Evolutionary conservation across 2,888 invertebrate species (phyloP).

Genomic region (Limnephilus rhombicus): DNA sequence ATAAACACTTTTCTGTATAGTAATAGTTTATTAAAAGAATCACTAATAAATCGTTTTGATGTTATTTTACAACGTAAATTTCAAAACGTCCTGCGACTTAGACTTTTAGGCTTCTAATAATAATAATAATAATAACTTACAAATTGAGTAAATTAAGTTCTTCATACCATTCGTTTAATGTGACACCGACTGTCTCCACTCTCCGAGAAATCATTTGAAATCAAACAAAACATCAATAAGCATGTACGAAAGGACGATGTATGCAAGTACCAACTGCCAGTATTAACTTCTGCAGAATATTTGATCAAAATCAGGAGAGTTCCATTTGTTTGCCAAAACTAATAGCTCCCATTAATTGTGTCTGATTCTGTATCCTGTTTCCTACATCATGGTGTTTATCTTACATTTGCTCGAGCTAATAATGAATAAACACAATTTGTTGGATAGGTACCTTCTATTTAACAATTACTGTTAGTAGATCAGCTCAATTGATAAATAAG

Average conservation of each 20-base stretch:
- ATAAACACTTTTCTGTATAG: no score
- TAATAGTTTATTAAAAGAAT: no score
- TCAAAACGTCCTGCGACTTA: no score
- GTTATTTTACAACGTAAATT: no score
- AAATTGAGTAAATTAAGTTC: no score
- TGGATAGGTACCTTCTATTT: not conserved
- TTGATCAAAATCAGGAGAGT: not conserved
- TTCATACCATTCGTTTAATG: no score
- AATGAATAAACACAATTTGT: constrained; percentile 31
- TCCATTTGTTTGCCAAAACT: constrained; percentile 6
- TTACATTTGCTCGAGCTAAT: constrained; percentile 15
- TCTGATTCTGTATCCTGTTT: constrained; percentile 2
- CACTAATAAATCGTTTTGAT: no score
- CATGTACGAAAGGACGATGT: not conserved
- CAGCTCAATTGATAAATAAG: not conserved
- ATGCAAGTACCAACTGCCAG: not conserved
- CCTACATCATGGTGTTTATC: constrained; percentile 4
- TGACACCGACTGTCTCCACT: no score
- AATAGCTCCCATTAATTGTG: not conserved
- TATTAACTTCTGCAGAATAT: not conserved
- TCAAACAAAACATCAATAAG: no score
- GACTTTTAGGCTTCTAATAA: no score
- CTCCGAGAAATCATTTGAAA: no score
- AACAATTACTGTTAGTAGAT: not conserved
- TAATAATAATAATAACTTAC: no score